Conservation (phyloP, 2,113 vertebrate species). For the Ictalurus punctatus region DNA sequence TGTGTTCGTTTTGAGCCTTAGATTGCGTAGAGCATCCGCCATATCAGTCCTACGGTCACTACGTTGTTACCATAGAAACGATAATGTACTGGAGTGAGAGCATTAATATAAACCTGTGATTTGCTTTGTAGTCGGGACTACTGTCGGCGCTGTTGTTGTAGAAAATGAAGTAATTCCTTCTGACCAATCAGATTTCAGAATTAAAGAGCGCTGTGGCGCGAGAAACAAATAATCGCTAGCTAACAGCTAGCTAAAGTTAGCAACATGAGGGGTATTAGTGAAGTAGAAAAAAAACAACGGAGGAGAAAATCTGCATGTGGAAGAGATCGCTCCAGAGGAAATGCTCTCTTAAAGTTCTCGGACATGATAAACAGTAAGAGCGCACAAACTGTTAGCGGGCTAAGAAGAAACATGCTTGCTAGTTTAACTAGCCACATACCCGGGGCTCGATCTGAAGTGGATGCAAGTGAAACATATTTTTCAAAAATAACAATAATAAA, state of each 20-base stretch:
- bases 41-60: not conserved
- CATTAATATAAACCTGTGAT: not conserved
- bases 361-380: not conserved
- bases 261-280: not conserved
- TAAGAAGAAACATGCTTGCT: not conserved
- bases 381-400: not conserved
- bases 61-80: not conserved
- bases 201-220: not conserved
- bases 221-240: not conserved
- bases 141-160: not conserved
- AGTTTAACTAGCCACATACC: not conserved
- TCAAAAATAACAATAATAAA: not conserved
- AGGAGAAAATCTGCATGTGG: not conserved
- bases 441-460: no score
- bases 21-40: not conserved
- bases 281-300: not conserved
- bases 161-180: not conserved
- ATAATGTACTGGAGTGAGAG: not conserved
- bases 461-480: not conserved
- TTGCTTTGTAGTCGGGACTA: not conserved
- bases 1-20: not conserved
- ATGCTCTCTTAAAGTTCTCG: not conserved
- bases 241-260: not conserved
- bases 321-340: not conserved
- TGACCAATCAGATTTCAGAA: not conserved